Conservation (phyloP, 2,797 vertebrate species). For the Eidolon dupreanum region DNA sequence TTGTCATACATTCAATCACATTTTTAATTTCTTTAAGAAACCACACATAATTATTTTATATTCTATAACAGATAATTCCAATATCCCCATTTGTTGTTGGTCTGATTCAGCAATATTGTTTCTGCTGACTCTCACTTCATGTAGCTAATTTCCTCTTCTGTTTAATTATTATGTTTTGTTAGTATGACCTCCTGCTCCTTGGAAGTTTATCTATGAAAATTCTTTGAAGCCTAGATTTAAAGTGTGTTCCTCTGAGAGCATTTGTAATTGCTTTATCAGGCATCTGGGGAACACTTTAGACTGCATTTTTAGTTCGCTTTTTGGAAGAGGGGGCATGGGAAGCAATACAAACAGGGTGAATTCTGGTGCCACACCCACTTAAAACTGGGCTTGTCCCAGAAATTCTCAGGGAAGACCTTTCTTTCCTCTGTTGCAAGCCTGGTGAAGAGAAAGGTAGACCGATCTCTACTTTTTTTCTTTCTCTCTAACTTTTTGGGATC, state of each 20-base stretch:
- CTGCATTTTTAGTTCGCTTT: background rate
- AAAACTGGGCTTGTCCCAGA: background rate
- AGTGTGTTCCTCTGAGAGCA: background rate
- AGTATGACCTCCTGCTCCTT: background rate
- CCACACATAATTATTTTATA: background rate
- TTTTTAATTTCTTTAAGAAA: conserved; percentile 6
- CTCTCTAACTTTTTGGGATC: background rate
- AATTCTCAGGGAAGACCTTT: background rate
- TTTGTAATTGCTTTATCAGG: background rate
- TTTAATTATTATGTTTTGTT: background rate
- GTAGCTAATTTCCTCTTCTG: background rate
- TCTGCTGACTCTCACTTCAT: conserved; percentile 40
- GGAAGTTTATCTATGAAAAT: conserved; percentile 12
- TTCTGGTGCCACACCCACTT: background rate
- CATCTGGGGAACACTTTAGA: background rate
- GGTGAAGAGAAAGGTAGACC: background rate
- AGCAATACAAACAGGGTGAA: background rate
- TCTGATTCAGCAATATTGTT: conserved; percentile 6
- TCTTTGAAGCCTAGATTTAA: background rate
- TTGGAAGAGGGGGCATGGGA: background rate
- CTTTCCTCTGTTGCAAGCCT: background rate
- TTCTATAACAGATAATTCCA: background rate
- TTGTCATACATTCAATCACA: background rate
- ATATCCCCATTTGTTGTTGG: background rate
- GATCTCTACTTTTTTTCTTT: background rate